These are phyloP conservation scores for Lordiphosa clarofinis DNA, from an alignment of 1,140 invertebrate species.

Conservation along the genomic window DNA sequence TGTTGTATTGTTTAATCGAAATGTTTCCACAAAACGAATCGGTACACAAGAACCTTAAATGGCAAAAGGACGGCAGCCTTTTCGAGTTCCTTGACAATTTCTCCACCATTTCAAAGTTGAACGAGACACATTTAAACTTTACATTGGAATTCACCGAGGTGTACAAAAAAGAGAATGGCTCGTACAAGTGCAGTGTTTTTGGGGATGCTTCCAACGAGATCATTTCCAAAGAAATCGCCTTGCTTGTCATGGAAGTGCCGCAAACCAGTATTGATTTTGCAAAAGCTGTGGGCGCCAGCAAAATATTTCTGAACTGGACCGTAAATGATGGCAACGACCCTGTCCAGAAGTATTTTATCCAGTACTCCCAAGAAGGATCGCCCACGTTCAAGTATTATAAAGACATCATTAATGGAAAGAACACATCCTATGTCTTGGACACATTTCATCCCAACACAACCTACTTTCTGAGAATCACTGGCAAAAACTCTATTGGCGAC, in stretches of 20 bases:
- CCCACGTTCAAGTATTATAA: slow-evolving; percentile 80
- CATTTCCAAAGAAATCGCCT: slow-evolving; percentile 55
- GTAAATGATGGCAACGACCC: slow-evolving; percentile 88
- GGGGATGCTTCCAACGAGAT: slow-evolving; percentile 49
- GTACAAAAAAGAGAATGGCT: slow-evolving; percentile 85
- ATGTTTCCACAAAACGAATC: slow-evolving; percentile 82
- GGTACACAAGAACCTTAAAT: slow-evolving; percentile 79
- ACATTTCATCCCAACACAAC: slow-evolving; percentile 83
- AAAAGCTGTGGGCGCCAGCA: slow-evolving; percentile 86
- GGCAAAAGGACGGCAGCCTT: slow-evolving; percentile 82
- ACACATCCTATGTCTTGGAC: slow-evolving; percentile 84
- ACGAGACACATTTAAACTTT: slow-evolving; percentile 82
- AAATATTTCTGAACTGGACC: slow-evolving; percentile 92
- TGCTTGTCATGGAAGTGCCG: slow-evolving; percentile 86
- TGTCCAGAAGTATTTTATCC: slow-evolving; percentile 84
- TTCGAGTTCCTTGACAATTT: slow-evolving; percentile 66
- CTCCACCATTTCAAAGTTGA: slow-evolving; percentile 77
- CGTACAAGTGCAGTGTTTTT: slow-evolving; percentile 82
- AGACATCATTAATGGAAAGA: slow-evolving; percentile 82
- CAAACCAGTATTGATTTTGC: slow-evolving; percentile 86
- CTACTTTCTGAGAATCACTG: slow-evolving; percentile 82
- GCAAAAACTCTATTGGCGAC: slow-evolving; percentile 81
- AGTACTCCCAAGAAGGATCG: slow-evolving; percentile 83
- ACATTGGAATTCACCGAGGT: slow-evolving; percentile 82
- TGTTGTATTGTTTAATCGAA: slow-evolving; percentile 82